Base-by-base conservation (phyloP, 2,888 invertebrate genomes). In the Plagiodera versicolora region DNA sequence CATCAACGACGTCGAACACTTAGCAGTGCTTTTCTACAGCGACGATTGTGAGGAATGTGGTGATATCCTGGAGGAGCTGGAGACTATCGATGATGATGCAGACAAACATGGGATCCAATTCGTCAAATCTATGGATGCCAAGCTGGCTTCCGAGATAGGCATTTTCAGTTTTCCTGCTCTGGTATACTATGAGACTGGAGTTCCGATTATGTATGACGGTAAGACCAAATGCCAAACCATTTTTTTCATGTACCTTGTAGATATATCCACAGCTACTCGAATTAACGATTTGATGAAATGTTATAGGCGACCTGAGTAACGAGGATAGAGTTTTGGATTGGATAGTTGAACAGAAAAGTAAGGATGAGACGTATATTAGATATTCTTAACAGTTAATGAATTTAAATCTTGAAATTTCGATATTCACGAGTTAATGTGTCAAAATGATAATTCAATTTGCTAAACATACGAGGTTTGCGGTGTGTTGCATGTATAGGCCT, bases 321-420 rank as follows among this genome's bases (percentile, higher is more conserved):
- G 93, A 94, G 88, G 91, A 92, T 84, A 92, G 91, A 87, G 94
- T 95, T 85, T 89, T 95, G 86, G 91, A 92, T 87, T 95, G 94
- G 94, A 90, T 95, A 85, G 86, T 93, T 85, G 90, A 92, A 86
- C 94, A 94, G 87, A 93, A 94, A 92, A 93, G 94, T 94, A 94
- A 94, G 94, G 87, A 86, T 83, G 85, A 61, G 64, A 67, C 69
- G 57, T 65, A n/a, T n/a, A 66, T 64, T 66, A 24, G 68, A 64
- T 56, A 64, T 51, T 53, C 54, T 55, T 56, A 59, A 59, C 55
- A 51, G 17, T 45, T 10, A 52, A 58, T 56, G 59, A 58, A 65
- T 63, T 67, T 71, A 47, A 47, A 46, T 58, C 60, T 35, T 35
- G 9, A 18, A 47, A 30, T 44, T 50, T 35, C 17, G 14, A 50